phyloP scores from a whole-genome alignment of 1,140 invertebrate species.

The Tachypleus tridentatus region DNA sequence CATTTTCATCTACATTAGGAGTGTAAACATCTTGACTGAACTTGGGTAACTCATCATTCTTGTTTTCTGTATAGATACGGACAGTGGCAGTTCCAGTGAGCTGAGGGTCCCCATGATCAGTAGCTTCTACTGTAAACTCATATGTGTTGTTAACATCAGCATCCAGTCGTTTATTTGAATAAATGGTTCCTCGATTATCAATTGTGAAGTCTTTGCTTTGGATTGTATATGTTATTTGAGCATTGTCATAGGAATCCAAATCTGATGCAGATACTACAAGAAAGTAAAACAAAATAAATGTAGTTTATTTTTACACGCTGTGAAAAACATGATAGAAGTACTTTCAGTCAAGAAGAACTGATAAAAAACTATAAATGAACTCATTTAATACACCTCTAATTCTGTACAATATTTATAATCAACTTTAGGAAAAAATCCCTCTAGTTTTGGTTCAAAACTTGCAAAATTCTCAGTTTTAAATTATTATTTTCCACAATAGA shows the following conservation, averaged over 20 bases:
- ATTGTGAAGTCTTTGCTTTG: slow-evolving; percentile 88
- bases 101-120: slow-evolving; percentile 81
- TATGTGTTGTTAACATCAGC: slow-evolving; percentile 93
- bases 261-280: slow-evolving; percentile 73
- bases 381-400: no score
- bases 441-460: no score
- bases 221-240: slow-evolving; percentile 83
- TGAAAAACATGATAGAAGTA: no score
- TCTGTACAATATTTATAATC: no score
- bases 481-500: no score
- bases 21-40: slow-evolving; percentile 94
- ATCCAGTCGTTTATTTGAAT: slow-evolving; percentile 83
- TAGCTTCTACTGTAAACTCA: slow-evolving; percentile 81
- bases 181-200: slow-evolving; percentile 77
- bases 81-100: slow-evolving; percentile 85
- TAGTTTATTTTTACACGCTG: no score
- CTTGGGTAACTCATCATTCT: slow-evolving; percentile 91
- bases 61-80: slow-evolving; percentile 87
- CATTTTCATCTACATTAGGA: slow-evolving; percentile 90
- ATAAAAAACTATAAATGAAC: no score
- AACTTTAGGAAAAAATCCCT: no score
- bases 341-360: no score
- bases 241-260: slow-evolving; percentile 79
- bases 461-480: no score
- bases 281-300: slow-evolving; percentile 4